A percentile compares a stretch with the other conserved stretches of the same genome.
Conservation (phyloP, 2,888 invertebrate genomes). For the Quadriops clusia region DNA sequence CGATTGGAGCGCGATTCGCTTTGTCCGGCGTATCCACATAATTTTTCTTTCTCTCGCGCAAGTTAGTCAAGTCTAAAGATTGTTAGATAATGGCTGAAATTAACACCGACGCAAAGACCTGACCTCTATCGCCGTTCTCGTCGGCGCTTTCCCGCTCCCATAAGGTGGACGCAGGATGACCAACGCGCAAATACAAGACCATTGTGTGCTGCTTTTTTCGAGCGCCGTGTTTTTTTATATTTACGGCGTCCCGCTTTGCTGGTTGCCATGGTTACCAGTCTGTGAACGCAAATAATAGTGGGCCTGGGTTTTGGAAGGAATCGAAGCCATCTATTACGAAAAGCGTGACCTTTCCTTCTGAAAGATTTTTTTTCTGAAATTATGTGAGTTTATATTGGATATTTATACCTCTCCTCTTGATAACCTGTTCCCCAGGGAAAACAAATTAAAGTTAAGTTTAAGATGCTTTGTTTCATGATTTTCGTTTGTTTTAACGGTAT, state of each 20-base stretch:
- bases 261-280: slow-evolving; percentile 33
- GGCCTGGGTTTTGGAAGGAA: slow-evolving; percentile 22
- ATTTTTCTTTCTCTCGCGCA: slow-evolving; percentile 40
- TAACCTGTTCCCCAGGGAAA: too few relatives aligned
- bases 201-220: slow-evolving; percentile 27
- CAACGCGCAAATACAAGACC: slow-evolving; percentile 19
- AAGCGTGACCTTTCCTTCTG: too few relatives aligned
- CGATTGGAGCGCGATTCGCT: slow-evolving; percentile 21
- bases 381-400: too few relatives aligned
- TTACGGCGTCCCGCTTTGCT: slow-evolving; percentile 35
- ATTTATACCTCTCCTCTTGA: too few relatives aligned
- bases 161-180: slow-evolving; percentile 9
- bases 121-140: slow-evolving; percentile 16
- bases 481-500: too few relatives aligned
- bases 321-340: too few relatives aligned
- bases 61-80: slow-evolving; percentile 41
- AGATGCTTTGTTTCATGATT: too few relatives aligned
- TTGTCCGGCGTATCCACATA: slow-evolving; percentile 33
- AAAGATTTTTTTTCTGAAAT: too few relatives aligned
- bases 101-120: slow-evolving; percentile 35
- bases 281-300: slow-evolving; percentile 34
- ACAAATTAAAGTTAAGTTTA: too few relatives aligned
- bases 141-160: slow-evolving; percentile 8
- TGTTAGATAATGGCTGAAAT: slow-evolving; percentile 39
- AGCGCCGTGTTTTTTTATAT: slow-evolving; percentile 29